A percentile compares a stretch with the other conserved stretches of the same genome.
These are phyloP conservation scores for Eulithis testata DNA, from an alignment of 2,888 invertebrate species.

Conservation along the genomic window DNA sequence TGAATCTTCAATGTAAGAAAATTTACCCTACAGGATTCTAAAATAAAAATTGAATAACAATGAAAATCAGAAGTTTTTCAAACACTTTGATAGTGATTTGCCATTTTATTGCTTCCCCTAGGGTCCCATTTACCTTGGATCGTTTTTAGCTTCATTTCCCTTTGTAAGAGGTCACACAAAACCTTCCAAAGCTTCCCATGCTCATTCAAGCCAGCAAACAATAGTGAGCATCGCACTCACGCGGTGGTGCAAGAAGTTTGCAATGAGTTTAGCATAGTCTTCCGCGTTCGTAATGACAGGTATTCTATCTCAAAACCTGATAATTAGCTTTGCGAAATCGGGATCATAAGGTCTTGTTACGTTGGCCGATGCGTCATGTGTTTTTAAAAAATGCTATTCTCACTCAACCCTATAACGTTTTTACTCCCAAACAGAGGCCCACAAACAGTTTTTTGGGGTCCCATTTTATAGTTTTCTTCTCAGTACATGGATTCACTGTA, in stretches of 20 bases:
- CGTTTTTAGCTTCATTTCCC: background rate
- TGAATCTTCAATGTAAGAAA: too few species aligned
- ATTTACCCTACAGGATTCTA: too few species aligned
- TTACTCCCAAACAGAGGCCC: too few species aligned
- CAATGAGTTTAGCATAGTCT: conserved; percentile 22
- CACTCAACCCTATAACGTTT: too few species aligned
- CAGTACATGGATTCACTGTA: too few species aligned
- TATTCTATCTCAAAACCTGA: conserved; percentile 7
- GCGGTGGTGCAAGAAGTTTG: conserved; percentile 26
- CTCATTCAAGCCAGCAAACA: conserved; percentile 29
- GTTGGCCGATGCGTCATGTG: too few species aligned
- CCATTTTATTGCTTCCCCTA: background rate
- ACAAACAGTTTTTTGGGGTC: too few species aligned
- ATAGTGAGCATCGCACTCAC: conserved; percentile 24
- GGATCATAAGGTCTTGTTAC: background rate
- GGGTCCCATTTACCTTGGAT: background rate
- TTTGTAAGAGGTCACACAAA: conserved; percentile 19
- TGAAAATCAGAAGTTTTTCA: too few species aligned
- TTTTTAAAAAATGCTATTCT: too few species aligned
- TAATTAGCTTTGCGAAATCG: conserved; percentile 8
- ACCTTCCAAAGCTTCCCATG: conserved; percentile 26
- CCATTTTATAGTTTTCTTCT: too few species aligned
- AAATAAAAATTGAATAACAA: too few species aligned
- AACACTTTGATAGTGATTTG: too few species aligned
- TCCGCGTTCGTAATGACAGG: conserved; percentile 25